Evolutionary conservation across 2,797 vertebrate genomes (phyloP), one percentile per base, ranked within the genome.

Genomic region (Enteromius thamalakanensis): DNA sequence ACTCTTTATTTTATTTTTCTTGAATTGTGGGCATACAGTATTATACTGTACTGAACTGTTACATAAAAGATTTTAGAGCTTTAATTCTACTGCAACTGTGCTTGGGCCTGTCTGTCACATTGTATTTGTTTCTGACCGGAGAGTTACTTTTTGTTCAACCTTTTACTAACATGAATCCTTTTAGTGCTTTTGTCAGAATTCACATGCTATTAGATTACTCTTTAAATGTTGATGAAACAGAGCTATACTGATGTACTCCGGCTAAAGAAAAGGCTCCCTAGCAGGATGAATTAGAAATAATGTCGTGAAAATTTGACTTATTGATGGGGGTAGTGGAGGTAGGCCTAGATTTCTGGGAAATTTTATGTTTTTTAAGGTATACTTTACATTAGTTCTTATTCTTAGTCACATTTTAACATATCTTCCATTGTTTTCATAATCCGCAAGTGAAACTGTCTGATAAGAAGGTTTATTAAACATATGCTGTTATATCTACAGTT

Each of bases 101-200:
- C 53, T n/a, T 49, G 60, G 67, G 80, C 84, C 85, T 86, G 83
- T 53, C 84, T 87, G 86, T 83, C 77, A 47, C 84, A 76, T 64
- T 65, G 84, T 76, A 86, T 86, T 47, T 85, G 58, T 53, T 78
- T 74, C 86, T 89, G 85, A 60, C n/a, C 87, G 86, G 88, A 89
- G 77, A 81, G 88, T 71, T 53, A 85, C 75, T 83, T 84, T 32
- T 87, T 91, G 86, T 86, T 89, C 80, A 49, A 85, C 74, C 83
- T 90, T 91, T 91, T 91, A 87, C 84, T 75, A 26, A 86, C 88
- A 87, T 82, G 85, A 80, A 89, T 85, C 89, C 92, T 92, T 92
- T 92, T 92, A 92, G 87, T 88, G 90, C 91, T 90, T 89, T 89
- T 86, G 89, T 86, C 88, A 88, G 88, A 80, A 91, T 89, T 90